Base-by-base conservation (phyloP, 1,140 invertebrate genomes). In the Nautilus pompilius region DNA sequence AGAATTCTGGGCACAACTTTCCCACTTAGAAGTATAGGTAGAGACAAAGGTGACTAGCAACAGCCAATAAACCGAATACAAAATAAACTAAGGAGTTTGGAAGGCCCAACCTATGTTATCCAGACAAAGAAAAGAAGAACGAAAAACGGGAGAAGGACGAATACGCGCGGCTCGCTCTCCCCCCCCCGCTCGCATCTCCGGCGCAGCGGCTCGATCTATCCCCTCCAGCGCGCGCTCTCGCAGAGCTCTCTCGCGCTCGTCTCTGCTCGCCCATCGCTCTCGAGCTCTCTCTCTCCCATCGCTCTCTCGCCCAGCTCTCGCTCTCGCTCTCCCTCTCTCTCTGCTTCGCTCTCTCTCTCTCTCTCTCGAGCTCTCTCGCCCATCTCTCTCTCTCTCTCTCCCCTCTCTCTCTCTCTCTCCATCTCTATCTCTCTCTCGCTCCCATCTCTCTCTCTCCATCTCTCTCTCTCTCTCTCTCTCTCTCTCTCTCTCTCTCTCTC, bases 391-490 rank as follows among this genome's bases (percentile, higher is more conserved):
- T 46, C 24, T 13, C 13, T 13, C 24, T 46, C 45, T 46, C 13
- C 45, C 45, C 3, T 46, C 24, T 46, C 24, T 13, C 45, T 4
- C 24, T 13, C 24, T 22, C 13, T 46, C 13, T 3, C 24, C 13
- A 17, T 13, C 24, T 41, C n/a, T 41, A 10, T n/a, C n/a, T 41
- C n/a, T 41, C 3, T 53, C 13, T 53, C 29, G 15, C 5, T 53
- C 2, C 29, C 29, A 13, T 22, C 29, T 13, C 29, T 53, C 15
- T 24, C 29, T 48, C n/a, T 45, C 13, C 30, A 28, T 29, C 34
- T 58, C 30, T 55, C 54, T 34, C 22, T 32, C 45, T 29, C n/a
- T 34, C 51, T 58, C 49, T 48, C 28, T 22, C 48, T 51, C 20
- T 33, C 48, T 49, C 48, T 1, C 48, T 49, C 48, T 49, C 20